These are phyloP conservation scores for Epinephelus coioides DNA, from an alignment of 2,797 vertebrate species.

Conservation along the genomic window DNA sequence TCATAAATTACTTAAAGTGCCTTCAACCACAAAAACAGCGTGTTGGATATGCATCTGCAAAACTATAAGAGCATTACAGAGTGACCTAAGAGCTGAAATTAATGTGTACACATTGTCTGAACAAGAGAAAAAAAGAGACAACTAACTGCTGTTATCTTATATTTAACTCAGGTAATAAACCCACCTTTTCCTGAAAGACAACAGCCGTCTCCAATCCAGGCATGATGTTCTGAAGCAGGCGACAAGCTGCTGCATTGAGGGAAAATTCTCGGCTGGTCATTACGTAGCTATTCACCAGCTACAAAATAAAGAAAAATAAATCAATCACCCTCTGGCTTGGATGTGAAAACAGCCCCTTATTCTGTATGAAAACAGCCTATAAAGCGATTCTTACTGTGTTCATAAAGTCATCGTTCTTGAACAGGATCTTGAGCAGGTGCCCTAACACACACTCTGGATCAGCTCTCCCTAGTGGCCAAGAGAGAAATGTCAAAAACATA, in stretches of 20 bases:
- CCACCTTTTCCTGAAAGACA: conserved; percentile 98
- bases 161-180: not conserved
- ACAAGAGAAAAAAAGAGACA: not conserved
- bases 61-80: not conserved
- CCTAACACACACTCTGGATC: conserved; percentile 98
- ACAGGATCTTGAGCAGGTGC: conserved; percentile 97
- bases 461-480: conserved; percentile 90
- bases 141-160: not conserved
- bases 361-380: not conserved
- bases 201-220: conserved; percentile 98
- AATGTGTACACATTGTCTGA: not conserved
- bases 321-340: not conserved
- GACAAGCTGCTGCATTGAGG: conserved; percentile 95
- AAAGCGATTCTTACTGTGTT: conserved; percentile 89
- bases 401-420: conserved; percentile 99
- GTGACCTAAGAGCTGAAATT: not conserved
- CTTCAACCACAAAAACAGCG: not conserved
- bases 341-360: not conserved
- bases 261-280: conserved; percentile 97
- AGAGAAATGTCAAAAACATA: conserved; percentile 61
- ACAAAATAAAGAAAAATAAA: not conserved
- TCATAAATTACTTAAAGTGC: not conserved
- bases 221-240: conserved; percentile 98
- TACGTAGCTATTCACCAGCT: conserved; percentile 98
- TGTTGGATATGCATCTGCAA: not conserved